A percentile compares a stretch with the other conserved stretches of the same genome.
Evolutionary conservation across 2,888 invertebrate genomes (phyloP).

Genomic region (Tortrix viridana): DNA sequence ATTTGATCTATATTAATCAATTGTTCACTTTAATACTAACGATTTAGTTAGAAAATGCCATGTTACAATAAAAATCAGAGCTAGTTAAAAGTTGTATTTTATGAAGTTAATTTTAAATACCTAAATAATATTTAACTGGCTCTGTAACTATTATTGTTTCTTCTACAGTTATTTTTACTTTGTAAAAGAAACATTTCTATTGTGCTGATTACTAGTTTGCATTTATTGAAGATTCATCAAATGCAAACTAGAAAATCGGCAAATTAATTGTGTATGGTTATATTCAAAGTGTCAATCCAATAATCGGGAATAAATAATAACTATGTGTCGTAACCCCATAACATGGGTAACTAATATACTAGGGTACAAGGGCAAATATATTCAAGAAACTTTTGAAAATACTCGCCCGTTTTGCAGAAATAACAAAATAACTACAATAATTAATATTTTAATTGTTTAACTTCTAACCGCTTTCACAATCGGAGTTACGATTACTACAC

Average conservation of each 20-base stretch:
- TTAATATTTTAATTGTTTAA: slow-evolving; percentile 57
- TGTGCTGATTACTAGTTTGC: slow-evolving; percentile 44
- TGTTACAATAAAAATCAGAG: slow-evolving; percentile 1
- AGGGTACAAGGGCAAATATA: slow-evolving; percentile 50
- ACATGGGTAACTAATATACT: slow-evolving; percentile 58
- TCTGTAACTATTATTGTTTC: slow-evolving; percentile 8
- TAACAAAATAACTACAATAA: slow-evolving; percentile 65
- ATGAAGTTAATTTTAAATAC: background rate
- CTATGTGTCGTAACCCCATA: slow-evolving; percentile 68
- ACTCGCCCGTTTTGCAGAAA: slow-evolving; percentile 55
- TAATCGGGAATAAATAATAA: slow-evolving; percentile 56
- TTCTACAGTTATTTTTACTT: slow-evolving; percentile 1
- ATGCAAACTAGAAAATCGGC: slow-evolving; percentile 14
- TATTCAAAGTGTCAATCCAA: slow-evolving; percentile 82
- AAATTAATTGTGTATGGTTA: slow-evolving; percentile 51
- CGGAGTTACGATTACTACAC: slow-evolving; percentile 38
- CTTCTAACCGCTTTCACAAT: slow-evolving; percentile 58
- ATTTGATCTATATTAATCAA: background rate
- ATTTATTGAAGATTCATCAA: background rate
- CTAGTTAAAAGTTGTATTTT: slow-evolving; percentile 1
- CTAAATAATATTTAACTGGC: background rate
- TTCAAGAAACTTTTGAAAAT: slow-evolving; percentile 45
- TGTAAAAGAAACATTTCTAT: slow-evolving; percentile 37
- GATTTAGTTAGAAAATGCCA: slow-evolving; percentile 6
- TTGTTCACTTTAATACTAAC: background rate